phyloP scores from a whole-genome alignment of 2,888 invertebrate genomes.

The Lissocephala sabroskyi region DNA sequence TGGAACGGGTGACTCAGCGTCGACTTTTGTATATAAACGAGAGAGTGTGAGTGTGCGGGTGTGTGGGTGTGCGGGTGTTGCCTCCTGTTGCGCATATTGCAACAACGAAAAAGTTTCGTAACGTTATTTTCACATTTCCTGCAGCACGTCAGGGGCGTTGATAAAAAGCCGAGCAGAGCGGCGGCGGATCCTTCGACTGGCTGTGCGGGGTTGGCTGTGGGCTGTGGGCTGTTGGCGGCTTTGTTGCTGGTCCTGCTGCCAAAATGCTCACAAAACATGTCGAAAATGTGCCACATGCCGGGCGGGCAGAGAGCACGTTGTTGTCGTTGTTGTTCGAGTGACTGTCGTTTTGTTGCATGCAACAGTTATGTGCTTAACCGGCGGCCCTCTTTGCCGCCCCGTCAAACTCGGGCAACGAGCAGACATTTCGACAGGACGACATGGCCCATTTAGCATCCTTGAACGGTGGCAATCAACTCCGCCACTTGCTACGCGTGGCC shows the following conservation, averaged over 20 bases:
- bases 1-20: conserved; percentile 19
- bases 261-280: conserved; percentile 61
- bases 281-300: conserved; percentile 66
- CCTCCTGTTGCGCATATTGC: conserved; percentile 59
- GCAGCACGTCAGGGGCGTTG: conserved; percentile 46
- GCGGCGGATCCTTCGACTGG: conserved; percentile 16
- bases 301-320: too few species aligned
- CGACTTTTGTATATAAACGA: too few species aligned
- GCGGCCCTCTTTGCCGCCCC: conserved; percentile 2
- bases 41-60: not conserved
- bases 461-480: conserved; percentile 63
- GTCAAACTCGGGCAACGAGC: not conserved
- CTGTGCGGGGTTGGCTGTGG: conserved; percentile 15
- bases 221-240: conserved; percentile 16
- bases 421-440: conserved; percentile 24
- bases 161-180: too few species aligned
- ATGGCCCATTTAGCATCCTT: conserved; percentile 64
- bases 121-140: conserved; percentile 65
- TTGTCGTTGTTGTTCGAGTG: conserved; percentile 8
- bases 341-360: conserved; percentile 37
- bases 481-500: conserved; percentile 31
- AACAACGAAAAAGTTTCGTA: conserved; percentile 61
- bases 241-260: conserved; percentile 39
- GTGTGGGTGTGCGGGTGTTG: conserved; percentile 18
- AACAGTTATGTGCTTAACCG: conserved; percentile 42